A percentile compares a stretch with the other conserved stretches of the same genome.
phyloP scores from a whole-genome alignment of 2,113 vertebrate species.

The Macquaria ambigua region DNA sequence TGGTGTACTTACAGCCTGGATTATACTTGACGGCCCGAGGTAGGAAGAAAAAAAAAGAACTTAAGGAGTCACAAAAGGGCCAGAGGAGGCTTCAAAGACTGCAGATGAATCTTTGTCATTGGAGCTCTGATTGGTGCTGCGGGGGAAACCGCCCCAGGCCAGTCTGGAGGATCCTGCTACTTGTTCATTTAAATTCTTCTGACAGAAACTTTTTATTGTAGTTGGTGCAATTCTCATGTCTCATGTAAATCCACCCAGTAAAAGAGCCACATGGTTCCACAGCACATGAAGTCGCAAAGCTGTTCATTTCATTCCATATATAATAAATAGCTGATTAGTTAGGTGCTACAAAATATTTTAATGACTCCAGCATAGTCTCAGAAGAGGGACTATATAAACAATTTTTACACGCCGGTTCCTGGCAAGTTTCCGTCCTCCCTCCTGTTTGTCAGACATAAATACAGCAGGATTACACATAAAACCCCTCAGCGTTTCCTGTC shows the following conservation, averaged over 20 bases:
- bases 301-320: background rate
- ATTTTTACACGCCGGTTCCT: constrained; percentile 14
- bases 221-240: background rate
- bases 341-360: constrained; percentile 31
- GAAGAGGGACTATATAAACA: constrained; percentile 19
- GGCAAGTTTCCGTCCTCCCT: background rate
- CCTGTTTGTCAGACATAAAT: constrained; percentile 32
- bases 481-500: constrained; percentile 13
- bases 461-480: constrained; percentile 37
- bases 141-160: constrained; percentile 47
- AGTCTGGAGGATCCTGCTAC: constrained; percentile 41
- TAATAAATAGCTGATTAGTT: constrained; percentile 44
- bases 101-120: constrained; percentile 61
- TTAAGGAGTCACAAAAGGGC: constrained; percentile 39
- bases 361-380: constrained; percentile 31
- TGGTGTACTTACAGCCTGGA: constrained; percentile 33
- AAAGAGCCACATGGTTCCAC: constrained; percentile 34
- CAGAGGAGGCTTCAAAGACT: constrained; percentile 51
- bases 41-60: background rate
- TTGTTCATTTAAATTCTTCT: constrained; percentile 57
- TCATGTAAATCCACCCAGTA: constrained; percentile 25
- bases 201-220: constrained; percentile 16
- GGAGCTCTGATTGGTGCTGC: constrained; percentile 42
- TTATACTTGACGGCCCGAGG: constrained; percentile 42
- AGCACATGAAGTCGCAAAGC: background rate